Evolutionary conservation across 2,888 invertebrate genomes (phyloP).

Genomic region (Aphodius sticticus): DNA sequence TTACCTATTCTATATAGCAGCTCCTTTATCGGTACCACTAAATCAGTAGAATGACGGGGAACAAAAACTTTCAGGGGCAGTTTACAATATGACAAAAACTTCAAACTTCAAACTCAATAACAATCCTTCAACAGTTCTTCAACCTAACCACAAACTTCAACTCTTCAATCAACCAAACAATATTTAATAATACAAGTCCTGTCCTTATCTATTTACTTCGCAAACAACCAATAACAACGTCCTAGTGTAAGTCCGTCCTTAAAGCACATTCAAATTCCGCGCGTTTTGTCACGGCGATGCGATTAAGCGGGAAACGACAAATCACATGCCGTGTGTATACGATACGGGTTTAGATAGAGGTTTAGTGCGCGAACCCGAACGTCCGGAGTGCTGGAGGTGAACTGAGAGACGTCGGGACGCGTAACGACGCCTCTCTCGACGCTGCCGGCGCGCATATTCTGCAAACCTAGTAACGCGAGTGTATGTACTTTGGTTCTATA

Average conservation of each 20-base stretch:
- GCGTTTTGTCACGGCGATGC: neutral
- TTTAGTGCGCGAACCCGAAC: neutral
- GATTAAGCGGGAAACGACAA: neutral
- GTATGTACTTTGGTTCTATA: neutral
- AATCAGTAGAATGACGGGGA: neutral
- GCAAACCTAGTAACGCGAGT: neutral
- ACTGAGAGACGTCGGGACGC: constrained; percentile 4
- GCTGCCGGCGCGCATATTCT: neutral
- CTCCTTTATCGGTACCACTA: neutral
- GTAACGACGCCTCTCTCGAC: neutral
- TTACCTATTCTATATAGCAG: neutral
- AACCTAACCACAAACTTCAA: neutral
- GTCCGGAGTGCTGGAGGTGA: neutral
- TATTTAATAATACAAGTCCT: neutral
- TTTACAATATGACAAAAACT: neutral
- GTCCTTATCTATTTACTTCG: neutral
- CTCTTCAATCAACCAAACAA: neutral
- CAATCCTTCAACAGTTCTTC: neutral
- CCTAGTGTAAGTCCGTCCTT: neutral
- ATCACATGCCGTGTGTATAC: neutral
- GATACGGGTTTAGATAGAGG: neutral
- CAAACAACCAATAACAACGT: neutral
- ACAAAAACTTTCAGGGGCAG: neutral
- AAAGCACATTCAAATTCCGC: neutral
- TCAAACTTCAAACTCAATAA: neutral